Evolutionary conservation across 2,797 vertebrate species (phyloP), one percentile per base, ranked within the genome.

Genomic region (Urophycis tenuis): DNA sequence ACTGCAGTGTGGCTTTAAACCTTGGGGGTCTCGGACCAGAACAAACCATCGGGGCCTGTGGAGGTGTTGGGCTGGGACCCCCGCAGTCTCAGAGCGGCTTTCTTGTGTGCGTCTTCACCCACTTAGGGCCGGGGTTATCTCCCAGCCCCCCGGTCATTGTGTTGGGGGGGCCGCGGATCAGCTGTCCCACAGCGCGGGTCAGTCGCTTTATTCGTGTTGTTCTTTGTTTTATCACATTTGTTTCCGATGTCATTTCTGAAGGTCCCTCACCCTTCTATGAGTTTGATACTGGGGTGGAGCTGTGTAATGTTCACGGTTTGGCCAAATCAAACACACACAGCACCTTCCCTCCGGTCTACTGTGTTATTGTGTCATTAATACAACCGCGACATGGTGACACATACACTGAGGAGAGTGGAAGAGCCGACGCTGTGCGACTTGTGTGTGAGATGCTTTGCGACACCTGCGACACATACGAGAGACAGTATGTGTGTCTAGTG

Each of bases 1-100:
- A 85, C 82, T 84, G 79, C 70, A 76, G 25, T 67, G 79, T 17
- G 33, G 33, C 9, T 22, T 22, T 75, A 53, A 53, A 53, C 45
- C 45, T 53, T 53, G 45, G 45, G 45, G 45, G 45, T 19, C 45
- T 53, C 22, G 19, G 53, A 60, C 53, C 53, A 60, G 53, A 25
- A 60, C 19, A 12, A 41, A n/a, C 45, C 45, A 12, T 7, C 45
- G 4, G 35, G 35, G 35, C 35, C 10, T n/a, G n/a, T n/a, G n/a
- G 35, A 41, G 14, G 14, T 6, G 39, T 41, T 60, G 22, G 19
- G 45, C 19, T 22, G 45, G 45, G 45, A 8, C 45, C 19, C 45
- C 15, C 15, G 19, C 14, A 19, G 15, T 15, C 45, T 53, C 12
- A 15, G 41, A 45, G 5, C 12, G 41, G 41, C 17, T 45, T 45